phyloP scores from a whole-genome alignment of 1,140 invertebrate genomes.

The Drosophila leontia region DNA sequence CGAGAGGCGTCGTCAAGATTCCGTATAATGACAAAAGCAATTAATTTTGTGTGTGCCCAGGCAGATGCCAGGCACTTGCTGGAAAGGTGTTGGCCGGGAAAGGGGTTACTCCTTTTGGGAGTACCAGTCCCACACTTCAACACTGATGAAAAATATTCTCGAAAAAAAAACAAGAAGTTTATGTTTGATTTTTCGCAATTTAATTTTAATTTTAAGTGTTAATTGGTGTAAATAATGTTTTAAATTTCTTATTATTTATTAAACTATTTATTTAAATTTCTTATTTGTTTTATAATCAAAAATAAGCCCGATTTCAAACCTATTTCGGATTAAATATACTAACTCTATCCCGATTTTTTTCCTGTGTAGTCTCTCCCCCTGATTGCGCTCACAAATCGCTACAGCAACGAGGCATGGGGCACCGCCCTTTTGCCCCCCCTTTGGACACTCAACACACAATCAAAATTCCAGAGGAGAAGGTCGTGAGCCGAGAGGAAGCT shows the following conservation, averaged over 20 bases:
- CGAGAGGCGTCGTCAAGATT: slow-evolving; percentile 82
- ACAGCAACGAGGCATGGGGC: slow-evolving; percentile 32
- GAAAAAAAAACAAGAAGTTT: background rate
- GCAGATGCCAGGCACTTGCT: slow-evolving; percentile 58
- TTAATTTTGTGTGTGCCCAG: slow-evolving; percentile 81
- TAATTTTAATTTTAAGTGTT: background rate
- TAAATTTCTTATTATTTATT: too few species aligned
- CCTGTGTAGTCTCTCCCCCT: slow-evolving; percentile 14
- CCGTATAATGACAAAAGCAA: slow-evolving; percentile 85
- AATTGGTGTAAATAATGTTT: background rate
- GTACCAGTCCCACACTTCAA: background rate
- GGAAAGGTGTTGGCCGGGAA: slow-evolving; percentile 50
- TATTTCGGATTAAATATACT: too few species aligned
- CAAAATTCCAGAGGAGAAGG: slow-evolving; percentile 79
- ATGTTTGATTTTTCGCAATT: background rate
- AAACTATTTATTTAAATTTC: too few species aligned
- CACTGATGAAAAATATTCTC: background rate
- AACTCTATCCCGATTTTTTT: background rate
- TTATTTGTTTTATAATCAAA: too few species aligned
- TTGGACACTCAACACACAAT: slow-evolving; percentile 68
- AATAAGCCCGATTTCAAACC: too few species aligned
- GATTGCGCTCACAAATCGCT: slow-evolving; percentile 83
- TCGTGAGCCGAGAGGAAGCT: slow-evolving; percentile 51
- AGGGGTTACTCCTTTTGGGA: slow-evolving; percentile 29
- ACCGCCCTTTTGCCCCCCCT: background rate